Base-by-base conservation (phyloP, 2,113 vertebrate species). In the Columba livia region DNA sequence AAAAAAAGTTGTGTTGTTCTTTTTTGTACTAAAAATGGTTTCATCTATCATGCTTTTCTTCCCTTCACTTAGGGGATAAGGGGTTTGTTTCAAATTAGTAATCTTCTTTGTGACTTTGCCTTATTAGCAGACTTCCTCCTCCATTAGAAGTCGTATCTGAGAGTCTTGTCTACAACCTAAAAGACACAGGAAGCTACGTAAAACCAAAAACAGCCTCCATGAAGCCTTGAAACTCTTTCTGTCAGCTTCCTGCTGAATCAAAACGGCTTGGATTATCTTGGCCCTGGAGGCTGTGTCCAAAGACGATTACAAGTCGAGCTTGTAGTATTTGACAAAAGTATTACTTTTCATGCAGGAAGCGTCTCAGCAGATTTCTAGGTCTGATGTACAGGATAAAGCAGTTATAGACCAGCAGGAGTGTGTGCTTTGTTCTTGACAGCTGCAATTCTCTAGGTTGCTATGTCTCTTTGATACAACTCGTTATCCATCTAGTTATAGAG, bases 351-450 rank as follows among this genome's bases (percentile, higher is more conserved):
- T 34, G 15, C 19, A 62, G 40, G 60, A 77, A 48, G 12, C 28
- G 24, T 86, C 57, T 95, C 70, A 64, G 66, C 60, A 91, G 78
- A 69, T 89, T 89, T 85, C 64, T 80, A 17, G 24, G 9, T 56
- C 66, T 89, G 57, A 72, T 82, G 47, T 65, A n/a, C 14, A 75
- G 34, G 61, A 94, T 71, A 77, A 95, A 89, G 53, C 48, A 85
- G 34, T 32, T 60, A 24, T 3, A 87, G 88, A 81, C 25, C 78
- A 87, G 65, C 65, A 85, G 78, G 84, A 15, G 14, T 71, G 11
- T 48, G 11, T 51, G 32, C 65, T 91, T 95, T 91, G 51, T 64
- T 93, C 70, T 66, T 89, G 70, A 40, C 61, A 88, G 26, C 14
- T 82, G 48, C 66, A 88, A 24, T 88, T 36, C 31, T 82, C 44